Evolutionary conservation across 1,140 invertebrate species (phyloP).

Genomic region (Philopotamus ludificatus): DNA sequence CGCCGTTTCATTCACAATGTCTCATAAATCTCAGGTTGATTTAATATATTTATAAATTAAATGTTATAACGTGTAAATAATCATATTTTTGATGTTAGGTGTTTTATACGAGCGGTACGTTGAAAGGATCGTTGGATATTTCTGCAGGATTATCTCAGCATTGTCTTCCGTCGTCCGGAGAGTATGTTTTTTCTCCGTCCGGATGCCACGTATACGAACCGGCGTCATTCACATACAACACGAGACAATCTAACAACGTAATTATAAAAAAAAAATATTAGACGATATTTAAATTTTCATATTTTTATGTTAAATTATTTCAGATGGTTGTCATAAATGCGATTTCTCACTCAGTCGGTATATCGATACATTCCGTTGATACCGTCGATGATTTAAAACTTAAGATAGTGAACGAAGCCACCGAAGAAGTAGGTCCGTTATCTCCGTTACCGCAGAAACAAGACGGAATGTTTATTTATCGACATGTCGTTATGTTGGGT

Average conservation of each 20-base stretch:
- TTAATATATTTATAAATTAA: constrained; percentile 1
- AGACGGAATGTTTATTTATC: constrained; percentile 44
- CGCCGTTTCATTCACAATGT: constrained; percentile 64
- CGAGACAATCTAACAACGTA: constrained; percentile 36
- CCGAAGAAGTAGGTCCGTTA: constrained; percentile 46
- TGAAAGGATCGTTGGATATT: constrained; percentile 42
- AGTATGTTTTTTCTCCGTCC: constrained; percentile 72
- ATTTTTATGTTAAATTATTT: constrained; percentile 24
- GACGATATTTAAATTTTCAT: constrained; percentile 1
- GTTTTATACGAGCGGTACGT: constrained; percentile 43
- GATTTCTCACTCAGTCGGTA: constrained; percentile 51
- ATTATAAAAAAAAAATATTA: not conserved
- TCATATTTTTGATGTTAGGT: constrained; percentile 41
- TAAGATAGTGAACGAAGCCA: constrained; percentile 38
- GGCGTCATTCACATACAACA: constrained; percentile 31
- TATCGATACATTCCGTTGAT: constrained; percentile 48
- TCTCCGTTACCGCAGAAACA: constrained; percentile 45
- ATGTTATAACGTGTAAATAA: constrained; percentile 2
- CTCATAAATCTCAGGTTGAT: constrained; percentile 67
- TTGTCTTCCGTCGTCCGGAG: constrained; percentile 68
- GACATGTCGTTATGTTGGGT: constrained; percentile 48
- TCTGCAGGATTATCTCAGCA: constrained; percentile 43
- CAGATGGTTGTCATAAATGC: constrained; percentile 46
- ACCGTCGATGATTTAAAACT: constrained; percentile 45
- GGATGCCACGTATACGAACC: constrained; percentile 74